Evolutionary conservation across 2,113 vertebrate genomes (phyloP), one percentile per base, ranked within the genome.

Genomic region (Amblyornis subalaris): DNA sequence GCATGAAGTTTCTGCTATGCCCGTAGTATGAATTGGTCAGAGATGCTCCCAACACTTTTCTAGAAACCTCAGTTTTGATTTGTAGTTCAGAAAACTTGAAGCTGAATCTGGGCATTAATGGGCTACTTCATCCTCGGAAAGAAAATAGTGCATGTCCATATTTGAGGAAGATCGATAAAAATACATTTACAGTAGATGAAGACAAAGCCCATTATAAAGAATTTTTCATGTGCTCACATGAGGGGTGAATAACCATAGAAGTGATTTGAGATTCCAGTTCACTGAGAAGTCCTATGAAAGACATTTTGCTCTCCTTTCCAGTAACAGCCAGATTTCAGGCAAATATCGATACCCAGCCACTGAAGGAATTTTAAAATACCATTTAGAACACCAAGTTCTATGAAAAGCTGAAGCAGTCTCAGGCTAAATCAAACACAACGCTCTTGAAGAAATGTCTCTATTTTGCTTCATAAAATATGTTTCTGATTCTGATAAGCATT

Each of bases 131-230:
- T 48, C 2, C 4, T 7, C 15, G 28, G 38, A 61, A 90, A 61
- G 7, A 38, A 65, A 69, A 19, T 1, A 44, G 0, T 29, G 0
- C 3, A 54, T 47, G 7, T 3, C 25, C 14, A 3, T 67, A 65
- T 65, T 79, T 76, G 36, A 90, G 35, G 64, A 91, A 83, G 12
- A 51, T 10, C 36, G 14, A 48, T 65, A 38, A 85, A 77, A 87
- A 35, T 42, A 8, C 2, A 12, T 80, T 86, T 84, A 54, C 4
- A 60, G 3, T 11, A 83, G 53, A 77, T 21, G 8, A 92, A 70
- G 24, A 31, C 17, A 69, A 72, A 82, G 7, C 1, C 4, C 57
- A 2, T 12, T 50, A n/a, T 45, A 74, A 76, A 73, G 13, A 73
- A 8, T 53, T 89, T 70, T 64, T 80, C 0, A 40, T 61, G 11